Percentiles rank a stretch among this genome's conserved stretches.
Conservation (phyloP, 2,113 vertebrate genomes). For the Patagioenas fasciata region DNA sequence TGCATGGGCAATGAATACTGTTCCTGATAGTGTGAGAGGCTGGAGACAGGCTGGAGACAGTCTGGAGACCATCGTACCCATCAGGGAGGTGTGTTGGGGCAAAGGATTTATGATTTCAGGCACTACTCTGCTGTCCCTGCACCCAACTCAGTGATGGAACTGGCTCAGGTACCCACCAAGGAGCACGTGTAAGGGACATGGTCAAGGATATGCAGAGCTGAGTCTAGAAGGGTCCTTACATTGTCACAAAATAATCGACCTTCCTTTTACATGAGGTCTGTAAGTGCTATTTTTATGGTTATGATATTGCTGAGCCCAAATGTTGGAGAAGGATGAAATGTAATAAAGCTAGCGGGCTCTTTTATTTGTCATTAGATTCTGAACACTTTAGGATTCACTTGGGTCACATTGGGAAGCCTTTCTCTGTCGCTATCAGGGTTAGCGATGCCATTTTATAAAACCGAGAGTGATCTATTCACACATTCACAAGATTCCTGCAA, state of each 20-base stretch:
- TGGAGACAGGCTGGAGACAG: background rate
- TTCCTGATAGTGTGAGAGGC: background rate
- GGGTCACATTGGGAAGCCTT: slow-evolving; percentile 2
- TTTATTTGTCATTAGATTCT: slow-evolving; percentile 5
- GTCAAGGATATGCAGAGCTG: background rate
- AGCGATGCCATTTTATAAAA: background rate
- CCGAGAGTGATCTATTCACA: background rate
- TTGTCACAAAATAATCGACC: background rate
- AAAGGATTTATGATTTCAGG: background rate
- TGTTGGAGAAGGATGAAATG: background rate
- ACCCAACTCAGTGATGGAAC: background rate
- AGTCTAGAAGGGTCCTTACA: background rate
- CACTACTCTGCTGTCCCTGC: background rate
- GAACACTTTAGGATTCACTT: background rate
- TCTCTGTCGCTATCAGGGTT: background rate
- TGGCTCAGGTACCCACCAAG: fast-evolving
- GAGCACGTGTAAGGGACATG: fast-evolving
- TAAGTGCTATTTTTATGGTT: background rate
- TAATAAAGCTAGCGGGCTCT: background rate
- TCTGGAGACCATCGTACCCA: background rate
- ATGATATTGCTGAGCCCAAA: background rate
- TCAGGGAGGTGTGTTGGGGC: background rate
- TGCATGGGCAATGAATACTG: background rate
- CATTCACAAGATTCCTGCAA: background rate
- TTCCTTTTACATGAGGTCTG: background rate